A percentile compares a stretch with the other conserved stretches of the same genome.
Conservation (phyloP, 2,888 invertebrate species). For the Colletes collaris region DNA sequence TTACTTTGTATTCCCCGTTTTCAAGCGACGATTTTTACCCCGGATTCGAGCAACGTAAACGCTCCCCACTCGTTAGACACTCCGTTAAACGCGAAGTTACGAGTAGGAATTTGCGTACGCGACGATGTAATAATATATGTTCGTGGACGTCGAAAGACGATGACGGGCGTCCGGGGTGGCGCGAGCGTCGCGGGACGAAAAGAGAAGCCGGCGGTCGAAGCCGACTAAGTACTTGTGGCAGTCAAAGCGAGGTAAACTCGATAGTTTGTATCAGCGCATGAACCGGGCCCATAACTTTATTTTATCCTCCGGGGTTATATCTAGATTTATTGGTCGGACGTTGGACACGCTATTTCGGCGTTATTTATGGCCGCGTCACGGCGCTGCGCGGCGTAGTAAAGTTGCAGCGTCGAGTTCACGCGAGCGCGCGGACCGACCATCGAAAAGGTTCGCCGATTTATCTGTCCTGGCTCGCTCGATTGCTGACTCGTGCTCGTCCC, state of each 20-base stretch:
- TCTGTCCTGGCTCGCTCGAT: constrained; percentile 36
- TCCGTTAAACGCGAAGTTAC: too few relatives aligned
- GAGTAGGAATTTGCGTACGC: too few relatives aligned
- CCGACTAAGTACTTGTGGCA: constrained; percentile 62
- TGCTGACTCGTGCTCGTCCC: constrained; percentile 40
- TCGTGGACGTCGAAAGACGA: too few relatives aligned
- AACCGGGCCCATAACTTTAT: constrained; percentile 76
- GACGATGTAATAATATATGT: too few relatives aligned
- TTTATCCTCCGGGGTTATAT: constrained; percentile 75
- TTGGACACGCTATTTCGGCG: constrained; percentile 74
- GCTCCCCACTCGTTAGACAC: too few relatives aligned
- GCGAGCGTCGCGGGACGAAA: neutral
- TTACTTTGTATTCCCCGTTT: too few relatives aligned
- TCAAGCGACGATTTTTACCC: too few relatives aligned
- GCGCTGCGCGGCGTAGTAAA: constrained; percentile 60
- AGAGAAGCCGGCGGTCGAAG: constrained; percentile 28
- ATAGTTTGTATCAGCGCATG: constrained; percentile 72
- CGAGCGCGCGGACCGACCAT: constrained; percentile 35
- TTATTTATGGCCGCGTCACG: constrained; percentile 74
- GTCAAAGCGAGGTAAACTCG: constrained; percentile 72
- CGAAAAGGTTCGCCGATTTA: constrained; percentile 59
- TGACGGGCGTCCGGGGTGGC: neutral
- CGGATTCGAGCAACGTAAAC: too few relatives aligned
- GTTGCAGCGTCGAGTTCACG: constrained; percentile 52
- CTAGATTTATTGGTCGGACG: constrained; percentile 75